These are phyloP conservation scores for Portunus trituberculatus DNA, from an alignment of 1,140 invertebrate species.

Conservation along the genomic window DNA sequence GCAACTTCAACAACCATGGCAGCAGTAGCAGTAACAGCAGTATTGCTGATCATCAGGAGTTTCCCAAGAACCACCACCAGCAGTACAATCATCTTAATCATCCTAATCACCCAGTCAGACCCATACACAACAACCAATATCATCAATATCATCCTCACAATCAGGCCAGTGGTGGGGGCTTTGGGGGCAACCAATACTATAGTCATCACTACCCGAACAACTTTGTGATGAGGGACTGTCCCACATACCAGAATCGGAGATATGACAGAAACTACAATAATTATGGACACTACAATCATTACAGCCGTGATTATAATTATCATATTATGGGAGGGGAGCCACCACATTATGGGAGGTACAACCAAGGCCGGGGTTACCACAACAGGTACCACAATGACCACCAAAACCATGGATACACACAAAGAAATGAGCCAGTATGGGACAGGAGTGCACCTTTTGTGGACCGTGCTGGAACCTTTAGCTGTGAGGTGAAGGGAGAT, in stretches of 20 bases:
- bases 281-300: conserved; percentile 42
- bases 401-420: conserved; percentile 42
- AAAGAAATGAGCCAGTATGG: not conserved
- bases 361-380: conserved; percentile 37
- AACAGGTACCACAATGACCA: conserved; percentile 64
- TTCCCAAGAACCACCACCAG: conserved; percentile 44
- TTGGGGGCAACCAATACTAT: conserved; percentile 45
- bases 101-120: conserved; percentile 11
- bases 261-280: conserved; percentile 62
- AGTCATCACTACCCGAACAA: conserved; percentile 37
- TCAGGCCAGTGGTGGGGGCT: conserved; percentile 29
- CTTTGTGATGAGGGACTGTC: conserved; percentile 27
- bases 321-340: not conserved
- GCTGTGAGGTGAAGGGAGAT: conserved; percentile 33
- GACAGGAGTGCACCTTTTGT: conserved; percentile 56
- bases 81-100: conserved; percentile 52
- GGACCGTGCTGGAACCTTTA: conserved; percentile 71
- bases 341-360: conserved; percentile 29
- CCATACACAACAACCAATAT: conserved; percentile 23
- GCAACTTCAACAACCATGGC: conserved; percentile 5
- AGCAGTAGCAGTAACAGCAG: conserved; percentile 21
- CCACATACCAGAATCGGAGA: conserved; percentile 49
- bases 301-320: conserved; percentile 44
- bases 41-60: conserved; percentile 2
- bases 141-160: conserved; percentile 48